Evolutionary conservation across 2,113 vertebrate species (phyloP).

Genomic region (Phrynocephalus versicolor): DNA sequence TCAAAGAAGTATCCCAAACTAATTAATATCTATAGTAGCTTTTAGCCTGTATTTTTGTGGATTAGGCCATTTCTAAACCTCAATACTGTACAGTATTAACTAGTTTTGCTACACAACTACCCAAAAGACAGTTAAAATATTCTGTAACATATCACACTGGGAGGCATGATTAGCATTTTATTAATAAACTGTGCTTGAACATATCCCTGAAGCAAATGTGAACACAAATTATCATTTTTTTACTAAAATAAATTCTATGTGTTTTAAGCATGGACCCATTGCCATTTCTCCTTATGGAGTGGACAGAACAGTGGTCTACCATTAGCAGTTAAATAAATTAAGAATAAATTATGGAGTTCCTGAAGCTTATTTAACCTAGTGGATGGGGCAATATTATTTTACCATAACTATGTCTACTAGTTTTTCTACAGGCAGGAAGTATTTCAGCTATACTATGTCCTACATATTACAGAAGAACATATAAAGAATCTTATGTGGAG

Average conservation of each 20-base stretch:
- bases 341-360: neutral
- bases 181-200: too few relatives aligned
- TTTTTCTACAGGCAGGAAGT: neutral
- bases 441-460: neutral
- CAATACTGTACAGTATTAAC: neutral
- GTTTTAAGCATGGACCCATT: neutral
- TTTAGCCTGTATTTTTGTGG: neutral
- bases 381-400: fast-evolving
- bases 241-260: slow-evolving; percentile 3
- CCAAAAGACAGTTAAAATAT: neutral
- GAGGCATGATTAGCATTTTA: neutral
- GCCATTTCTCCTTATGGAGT: neutral
- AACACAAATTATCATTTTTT: slow-evolving; percentile 22
- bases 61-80: neutral
- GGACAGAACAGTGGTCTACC: neutral
- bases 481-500: neutral
- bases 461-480: neutral
- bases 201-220: too few relatives aligned
- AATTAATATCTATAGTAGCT: neutral
- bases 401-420: neutral
- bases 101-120: neutral
- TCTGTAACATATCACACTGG: neutral
- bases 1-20: neutral
- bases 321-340: neutral
- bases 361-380: neutral